Evolutionary conservation across 2,888 invertebrate genomes (phyloP), one percentile per base, ranked within the genome.

Genomic region (Drosophila vallismaia): DNA sequence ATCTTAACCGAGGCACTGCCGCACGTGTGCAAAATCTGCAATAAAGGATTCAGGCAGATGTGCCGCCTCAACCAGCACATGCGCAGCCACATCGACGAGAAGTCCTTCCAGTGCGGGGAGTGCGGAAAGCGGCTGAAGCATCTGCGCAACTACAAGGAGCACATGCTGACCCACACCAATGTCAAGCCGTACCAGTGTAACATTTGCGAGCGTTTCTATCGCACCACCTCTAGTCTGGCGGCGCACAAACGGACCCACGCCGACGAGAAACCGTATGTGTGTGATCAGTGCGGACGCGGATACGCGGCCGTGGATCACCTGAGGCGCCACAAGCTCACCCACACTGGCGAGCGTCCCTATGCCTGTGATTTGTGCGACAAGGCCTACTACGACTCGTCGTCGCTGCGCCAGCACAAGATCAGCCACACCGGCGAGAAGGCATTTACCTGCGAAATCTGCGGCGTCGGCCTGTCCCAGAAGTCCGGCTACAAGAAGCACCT

Each of bases 401-500:
- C 91, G 2, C 68, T 92, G 51, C 86, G 91, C 3, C 86, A 88
- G 38, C 92, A 92, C 60, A 91, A 91, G 76, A 74, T 91, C 4
- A 88, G 89, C 1, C 92, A 92, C 62, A 90, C 91, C 0, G 92
- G 91, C 2, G 89, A 89, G 31, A 91, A 91, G 70, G 91, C 92
- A 0, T 92, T 89, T 64, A 82, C 89, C 7, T 92, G 92, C 14
- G 89, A 90, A 28, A 90, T 92, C 26, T 92, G 92, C 64, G 91
- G 92, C 7, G 91, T 91, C 45, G 91, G 91, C 0, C 79, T 92
- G 59, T 91, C 92, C 0, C 92, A 92, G 64, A 92, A 91, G 36
- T 92, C 92, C 0, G 92, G 92, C 50, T 92, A 90, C 62, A 92
- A 92, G 75, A 91, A 91, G 69, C 92, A 92, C 48, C 88, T 91